Conservation (phyloP, 2,113 vertebrate species). For the Ictalurus punctatus region DNA sequence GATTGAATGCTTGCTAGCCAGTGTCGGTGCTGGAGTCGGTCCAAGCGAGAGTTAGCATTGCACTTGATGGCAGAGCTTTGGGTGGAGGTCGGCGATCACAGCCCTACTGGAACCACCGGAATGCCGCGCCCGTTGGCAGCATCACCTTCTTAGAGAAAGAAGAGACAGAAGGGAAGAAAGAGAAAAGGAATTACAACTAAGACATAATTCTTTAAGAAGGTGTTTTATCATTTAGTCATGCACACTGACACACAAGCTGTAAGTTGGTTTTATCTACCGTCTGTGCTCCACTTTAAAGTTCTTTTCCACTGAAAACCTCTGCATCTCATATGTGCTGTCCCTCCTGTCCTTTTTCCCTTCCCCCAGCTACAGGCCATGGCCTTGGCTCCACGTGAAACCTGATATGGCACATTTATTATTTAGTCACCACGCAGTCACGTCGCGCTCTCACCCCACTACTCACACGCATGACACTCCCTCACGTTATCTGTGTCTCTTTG, state of each 20-base stretch:
- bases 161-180: slow-evolving; percentile 39
- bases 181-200: slow-evolving; percentile 29
- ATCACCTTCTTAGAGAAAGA: slow-evolving; percentile 94
- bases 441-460: slow-evolving; percentile 65
- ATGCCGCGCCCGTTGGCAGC: slow-evolving; percentile 97
- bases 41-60: slow-evolving; percentile 94
- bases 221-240: neutral
- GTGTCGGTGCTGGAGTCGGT: slow-evolving; percentile 94
- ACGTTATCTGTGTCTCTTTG: slow-evolving; percentile 39
- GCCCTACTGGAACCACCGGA: slow-evolving; percentile 99
- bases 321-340: slow-evolving; percentile 22
- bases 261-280: neutral
- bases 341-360: slow-evolving; percentile 45
- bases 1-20: slow-evolving; percentile 81
- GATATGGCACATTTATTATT: slow-evolving; percentile 81
- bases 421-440: slow-evolving; percentile 72
- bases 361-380: slow-evolving; percentile 63
- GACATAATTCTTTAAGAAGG: neutral
- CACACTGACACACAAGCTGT: neutral
- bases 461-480: slow-evolving; percentile 56
- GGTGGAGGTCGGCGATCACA: slow-evolving; percentile 73
- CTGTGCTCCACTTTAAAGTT: neutral
- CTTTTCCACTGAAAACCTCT: neutral
- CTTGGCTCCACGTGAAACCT: slow-evolving; percentile 71
- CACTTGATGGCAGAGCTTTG: slow-evolving; percentile 98